phyloP scores from a whole-genome alignment of 1,140 invertebrate genomes.

The Lamellibrachia luymesi region DNA sequence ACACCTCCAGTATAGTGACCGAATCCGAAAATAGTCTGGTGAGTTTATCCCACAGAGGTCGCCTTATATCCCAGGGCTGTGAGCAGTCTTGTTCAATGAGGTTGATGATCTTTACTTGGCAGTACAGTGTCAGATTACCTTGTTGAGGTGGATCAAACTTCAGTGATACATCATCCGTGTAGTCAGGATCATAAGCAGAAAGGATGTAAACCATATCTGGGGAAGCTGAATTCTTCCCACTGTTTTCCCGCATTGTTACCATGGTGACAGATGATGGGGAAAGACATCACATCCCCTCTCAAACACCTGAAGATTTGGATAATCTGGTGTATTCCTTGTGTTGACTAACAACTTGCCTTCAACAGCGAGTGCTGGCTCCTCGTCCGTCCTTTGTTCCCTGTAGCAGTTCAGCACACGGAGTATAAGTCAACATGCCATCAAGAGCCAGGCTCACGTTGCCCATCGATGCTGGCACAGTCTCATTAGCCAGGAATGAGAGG shows the following conservation, averaged over 20 bases:
- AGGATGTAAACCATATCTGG: constrained; percentile 2
- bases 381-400: not conserved
- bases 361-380: not conserved
- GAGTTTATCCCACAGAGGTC: not conserved
- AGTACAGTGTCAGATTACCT: not conserved
- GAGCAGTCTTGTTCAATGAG: not conserved
- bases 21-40: not conserved
- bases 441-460: not conserved
- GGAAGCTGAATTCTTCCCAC: not conserved
- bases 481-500: not conserved
- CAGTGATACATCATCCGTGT: not conserved
- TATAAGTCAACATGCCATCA: not conserved
- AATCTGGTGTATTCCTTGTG: not conserved
- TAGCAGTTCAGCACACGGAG: not conserved
- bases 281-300: not conserved
- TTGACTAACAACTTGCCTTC: not conserved
- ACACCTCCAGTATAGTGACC: not conserved
- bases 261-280: not conserved
- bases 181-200: constrained; percentile 11
- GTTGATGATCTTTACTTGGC: not conserved
- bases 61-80: not conserved
- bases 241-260: not conserved
- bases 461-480: not conserved
- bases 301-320: not conserved
- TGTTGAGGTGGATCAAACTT: not conserved